phyloP scores from a whole-genome alignment of 2,797 vertebrate species.

The Coregonus sp. region DNA sequence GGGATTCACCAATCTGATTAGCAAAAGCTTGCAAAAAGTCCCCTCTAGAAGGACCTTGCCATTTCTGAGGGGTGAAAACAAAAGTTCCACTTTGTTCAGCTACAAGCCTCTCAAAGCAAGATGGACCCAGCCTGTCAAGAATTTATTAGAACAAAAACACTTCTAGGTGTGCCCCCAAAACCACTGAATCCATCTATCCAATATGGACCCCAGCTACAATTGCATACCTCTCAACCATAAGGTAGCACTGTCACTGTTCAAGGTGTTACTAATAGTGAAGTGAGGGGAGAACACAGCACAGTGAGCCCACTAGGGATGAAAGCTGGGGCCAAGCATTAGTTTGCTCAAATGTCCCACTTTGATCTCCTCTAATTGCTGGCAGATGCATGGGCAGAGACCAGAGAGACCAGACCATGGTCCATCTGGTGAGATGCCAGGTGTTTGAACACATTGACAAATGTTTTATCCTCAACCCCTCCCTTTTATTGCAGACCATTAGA shows the following conservation, averaged over 20 bases:
- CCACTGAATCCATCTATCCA: neutral
- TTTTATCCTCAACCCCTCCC: slow-evolving; percentile 1
- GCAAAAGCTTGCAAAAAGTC: neutral
- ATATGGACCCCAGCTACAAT: neutral
- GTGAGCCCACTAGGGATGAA: neutral
- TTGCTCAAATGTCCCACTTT: slow-evolving; percentile 14
- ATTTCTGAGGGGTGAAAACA: neutral
- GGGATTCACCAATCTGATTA: neutral
- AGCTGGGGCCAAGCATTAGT: slow-evolving; percentile 1
- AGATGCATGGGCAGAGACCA: slow-evolving; percentile 34
- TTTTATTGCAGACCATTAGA: neutral
- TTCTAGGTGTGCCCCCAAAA: neutral
- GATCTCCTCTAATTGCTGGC: slow-evolving; percentile 44
- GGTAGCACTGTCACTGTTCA: neutral
- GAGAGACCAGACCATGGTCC: slow-evolving; percentile 21
- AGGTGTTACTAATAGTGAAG: neutral
- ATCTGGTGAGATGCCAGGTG: slow-evolving; percentile 49
- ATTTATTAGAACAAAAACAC: neutral
- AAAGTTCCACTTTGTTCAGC: neutral
- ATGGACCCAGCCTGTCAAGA: neutral
- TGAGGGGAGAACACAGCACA: neutral
- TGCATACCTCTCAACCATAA: neutral
- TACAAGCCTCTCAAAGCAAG: neutral
- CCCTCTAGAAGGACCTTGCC: neutral
- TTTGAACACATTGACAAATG: slow-evolving; percentile 33